phyloP scores from a whole-genome alignment of 1,140 invertebrate species.

The Triops longicaudatus region DNA sequence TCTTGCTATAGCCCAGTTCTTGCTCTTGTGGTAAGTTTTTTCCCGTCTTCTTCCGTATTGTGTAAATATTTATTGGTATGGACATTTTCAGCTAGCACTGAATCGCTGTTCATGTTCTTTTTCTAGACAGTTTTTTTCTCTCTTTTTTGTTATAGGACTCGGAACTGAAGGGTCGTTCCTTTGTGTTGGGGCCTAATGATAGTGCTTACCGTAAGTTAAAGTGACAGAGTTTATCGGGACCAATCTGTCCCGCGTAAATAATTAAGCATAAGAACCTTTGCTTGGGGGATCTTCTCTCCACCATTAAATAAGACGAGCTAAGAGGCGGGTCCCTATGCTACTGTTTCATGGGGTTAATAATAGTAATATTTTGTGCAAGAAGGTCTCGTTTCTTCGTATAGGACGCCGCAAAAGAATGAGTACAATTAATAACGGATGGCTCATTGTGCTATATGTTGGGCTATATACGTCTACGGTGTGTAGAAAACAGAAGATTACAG shows the following conservation, averaged over 20 bases:
- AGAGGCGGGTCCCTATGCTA: not conserved
- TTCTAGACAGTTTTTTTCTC: not conserved
- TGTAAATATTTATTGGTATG: not conserved
- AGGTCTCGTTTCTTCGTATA: not conserved
- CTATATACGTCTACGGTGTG: not conserved
- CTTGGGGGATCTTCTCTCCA: not conserved
- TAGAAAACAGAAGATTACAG: not conserved
- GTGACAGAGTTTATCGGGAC: slow-evolving; percentile 6
- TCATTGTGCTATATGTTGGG: not conserved
- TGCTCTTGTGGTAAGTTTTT: not conserved
- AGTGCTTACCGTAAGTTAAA: slow-evolving; percentile 12
- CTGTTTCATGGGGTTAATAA: not conserved
- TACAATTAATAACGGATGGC: not conserved
- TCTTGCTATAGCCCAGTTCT: not conserved
- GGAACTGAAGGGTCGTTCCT: not conserved
- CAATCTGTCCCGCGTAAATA: slow-evolving; percentile 3
- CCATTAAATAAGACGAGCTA: not conserved
- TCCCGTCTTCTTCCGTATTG: not conserved
- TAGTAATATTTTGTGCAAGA: not conserved
- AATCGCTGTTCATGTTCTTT: not conserved
- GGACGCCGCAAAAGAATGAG: not conserved
- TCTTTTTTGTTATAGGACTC: not conserved
- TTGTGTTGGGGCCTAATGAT: not conserved
- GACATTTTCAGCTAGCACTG: not conserved
- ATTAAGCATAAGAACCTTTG: slow-evolving; percentile 1